Conservation (phyloP, 2,113 vertebrate species). For the Pristiophorus japonicus region DNA sequence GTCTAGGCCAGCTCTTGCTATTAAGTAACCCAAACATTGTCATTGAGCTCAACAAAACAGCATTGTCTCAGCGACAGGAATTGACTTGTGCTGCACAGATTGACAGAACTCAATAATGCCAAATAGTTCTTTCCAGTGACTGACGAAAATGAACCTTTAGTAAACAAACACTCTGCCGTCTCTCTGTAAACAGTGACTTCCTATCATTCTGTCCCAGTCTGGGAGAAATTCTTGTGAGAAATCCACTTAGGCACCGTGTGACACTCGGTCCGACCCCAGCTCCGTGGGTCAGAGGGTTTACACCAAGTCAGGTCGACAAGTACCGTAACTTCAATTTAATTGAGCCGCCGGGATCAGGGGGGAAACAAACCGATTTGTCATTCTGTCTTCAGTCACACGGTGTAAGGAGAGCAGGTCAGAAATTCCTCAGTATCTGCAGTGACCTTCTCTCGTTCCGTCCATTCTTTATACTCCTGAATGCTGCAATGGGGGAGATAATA, state of each 20-base stretch:
- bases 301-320: neutral
- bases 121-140: neutral
- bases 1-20: too few species aligned
- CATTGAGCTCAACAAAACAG: neutral
- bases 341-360: too few species aligned
- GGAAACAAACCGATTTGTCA: neutral
- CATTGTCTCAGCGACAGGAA: neutral
- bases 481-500: too few species aligned
- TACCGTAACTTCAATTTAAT: neutral
- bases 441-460: neutral
- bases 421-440: neutral
- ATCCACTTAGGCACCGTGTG: neutral
- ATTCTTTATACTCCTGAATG: too few species aligned
- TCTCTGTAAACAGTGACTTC: neutral
- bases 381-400: neutral
- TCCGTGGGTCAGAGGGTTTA: neutral
- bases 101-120: neutral
- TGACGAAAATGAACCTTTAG: neutral
- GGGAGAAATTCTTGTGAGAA: neutral
- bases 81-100: neutral
- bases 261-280: neutral
- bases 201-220: neutral
- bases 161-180: neutral
- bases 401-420: neutral
- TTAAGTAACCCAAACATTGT: neutral